These are phyloP conservation scores for Calidris pygmaea DNA, from an alignment of 2,113 vertebrate genomes.

Conservation along the genomic window DNA sequence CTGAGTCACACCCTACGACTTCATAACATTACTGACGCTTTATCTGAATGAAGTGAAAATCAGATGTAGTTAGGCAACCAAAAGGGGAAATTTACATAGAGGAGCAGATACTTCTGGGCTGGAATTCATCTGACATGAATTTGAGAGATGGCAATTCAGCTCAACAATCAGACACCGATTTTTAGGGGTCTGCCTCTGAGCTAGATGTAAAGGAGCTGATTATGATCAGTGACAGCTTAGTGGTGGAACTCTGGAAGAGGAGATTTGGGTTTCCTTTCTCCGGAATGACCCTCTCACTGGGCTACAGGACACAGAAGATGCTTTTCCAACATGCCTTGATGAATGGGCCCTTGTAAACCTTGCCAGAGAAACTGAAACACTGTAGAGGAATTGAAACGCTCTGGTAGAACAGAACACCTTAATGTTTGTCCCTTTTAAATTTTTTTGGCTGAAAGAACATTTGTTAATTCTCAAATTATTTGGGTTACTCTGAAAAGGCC, in stretches of 20 bases:
- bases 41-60: neutral
- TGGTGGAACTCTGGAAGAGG: neutral
- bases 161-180: neutral
- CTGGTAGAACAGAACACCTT: neutral
- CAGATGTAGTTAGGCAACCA: accelerated
- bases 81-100: neutral
- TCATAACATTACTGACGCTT: neutral
- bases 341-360: neutral
- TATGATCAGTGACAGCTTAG: neutral
- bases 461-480: neutral
- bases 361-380: neutral
- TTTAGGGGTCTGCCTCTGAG: neutral
- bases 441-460: neutral
- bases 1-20: neutral
- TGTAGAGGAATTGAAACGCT: neutral
- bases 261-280: neutral
- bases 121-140: neutral
- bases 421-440: accelerated
- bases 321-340: neutral
- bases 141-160: neutral
- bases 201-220: neutral
- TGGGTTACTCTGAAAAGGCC: neutral
- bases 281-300: neutral
- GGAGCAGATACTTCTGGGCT: neutral
- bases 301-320: neutral